Conservation (phyloP, 1,140 invertebrate species). For the Pomacea maculata region DNA sequence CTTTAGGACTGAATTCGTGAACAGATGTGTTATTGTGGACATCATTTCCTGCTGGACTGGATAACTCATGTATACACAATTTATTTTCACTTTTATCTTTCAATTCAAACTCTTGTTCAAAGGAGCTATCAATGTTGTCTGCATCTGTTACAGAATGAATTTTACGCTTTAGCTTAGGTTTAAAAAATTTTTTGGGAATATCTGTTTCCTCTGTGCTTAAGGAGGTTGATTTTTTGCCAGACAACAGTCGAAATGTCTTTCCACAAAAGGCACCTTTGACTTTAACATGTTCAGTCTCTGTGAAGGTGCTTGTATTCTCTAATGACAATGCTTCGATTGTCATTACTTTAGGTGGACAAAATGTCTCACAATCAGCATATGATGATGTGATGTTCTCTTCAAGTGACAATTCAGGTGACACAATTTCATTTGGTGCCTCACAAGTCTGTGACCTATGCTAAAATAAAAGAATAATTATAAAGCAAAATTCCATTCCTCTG, state of each 20-base stretch:
- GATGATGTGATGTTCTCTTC: background rate
- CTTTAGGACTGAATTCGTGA: too few species aligned
- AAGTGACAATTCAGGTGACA: background rate
- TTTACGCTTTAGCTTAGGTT: background rate
- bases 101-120: background rate
- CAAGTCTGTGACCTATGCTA: too few species aligned
- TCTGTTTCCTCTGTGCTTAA: background rate
- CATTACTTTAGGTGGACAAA: background rate
- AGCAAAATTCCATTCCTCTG: too few species aligned
- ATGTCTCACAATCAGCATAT: background rate
- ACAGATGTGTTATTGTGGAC: too few species aligned
- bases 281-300: background rate
- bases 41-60: too few species aligned
- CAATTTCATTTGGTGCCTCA: too few species aligned
- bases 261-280: conserved; percentile 9
- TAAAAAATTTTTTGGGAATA: conserved; percentile 3
- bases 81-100: background rate
- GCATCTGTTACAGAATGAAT: background rate
- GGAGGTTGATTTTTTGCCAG: background rate
- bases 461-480: too few species aligned
- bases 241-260: conserved; percentile 9
- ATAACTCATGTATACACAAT: too few species aligned
- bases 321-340: background rate
- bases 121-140: background rate
- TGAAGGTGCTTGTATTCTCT: background rate